Base-by-base conservation (phyloP, 2,888 invertebrate species). In the Pristionchus japonicus region DNA sequence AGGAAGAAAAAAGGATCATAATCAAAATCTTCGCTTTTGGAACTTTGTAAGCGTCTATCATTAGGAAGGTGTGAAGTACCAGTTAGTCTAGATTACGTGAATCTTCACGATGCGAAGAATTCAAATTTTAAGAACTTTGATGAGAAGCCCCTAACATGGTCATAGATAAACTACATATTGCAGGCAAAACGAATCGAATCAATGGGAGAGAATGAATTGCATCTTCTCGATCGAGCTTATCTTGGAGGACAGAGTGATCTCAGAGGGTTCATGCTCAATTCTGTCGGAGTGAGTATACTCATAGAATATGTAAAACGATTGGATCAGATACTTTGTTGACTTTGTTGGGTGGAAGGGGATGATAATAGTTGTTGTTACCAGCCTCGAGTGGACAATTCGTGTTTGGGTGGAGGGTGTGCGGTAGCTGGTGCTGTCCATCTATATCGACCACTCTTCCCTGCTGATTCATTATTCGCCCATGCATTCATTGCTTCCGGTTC, bases 401-500 rank as follows among this genome's bases (percentile, higher is more conserved):
- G 90, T 77, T 93, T 95, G 27, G 96, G 95, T 43, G 95, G 95
- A 47, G 95, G 96, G 96, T 96, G 97, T 70, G 98, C 97, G 95
- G 98, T 98, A 97, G 96, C 97, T 23, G 96, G 96, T 3, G 98
- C 97, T 0, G 94, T 97, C 20, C 98, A 99, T 95, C 93, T 98
- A 47, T 98, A 97, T 96, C 96, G 97, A 1, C 98, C 98, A 17
- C 96, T 99, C 27, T 90, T 91, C 57, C 94, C 94, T 15, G 89
- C 91, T 2, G 88, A 97, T 91, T 96, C 97, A 91, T 97, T 98
- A 95, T 96, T 97, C 89, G 96, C 97, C 67, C 99, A 99, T 95
- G 96, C 97, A 88, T 99, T 99, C 95, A 95, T 97, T 89, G 98
- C 97, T 95, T 96, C 96, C 87, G 98, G 98, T 91, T 97, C 97